Conservation (phyloP, 2,797 vertebrate genomes). For the Bradypodion ventrale region DNA sequence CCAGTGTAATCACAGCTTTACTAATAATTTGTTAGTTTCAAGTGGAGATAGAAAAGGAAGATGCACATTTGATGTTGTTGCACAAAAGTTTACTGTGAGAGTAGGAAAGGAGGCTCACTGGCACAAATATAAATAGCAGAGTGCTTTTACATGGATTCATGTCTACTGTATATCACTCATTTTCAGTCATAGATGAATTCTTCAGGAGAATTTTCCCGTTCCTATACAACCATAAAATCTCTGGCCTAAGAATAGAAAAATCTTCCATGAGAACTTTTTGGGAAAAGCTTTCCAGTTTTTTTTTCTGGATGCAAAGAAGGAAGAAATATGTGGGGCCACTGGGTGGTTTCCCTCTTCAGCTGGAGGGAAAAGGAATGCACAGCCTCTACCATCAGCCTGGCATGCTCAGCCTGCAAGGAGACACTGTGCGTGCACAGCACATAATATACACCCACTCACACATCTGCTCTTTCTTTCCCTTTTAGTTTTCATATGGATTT, state of each 20-base stretch:
- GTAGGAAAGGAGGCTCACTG: background rate
- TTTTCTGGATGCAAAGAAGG: background rate
- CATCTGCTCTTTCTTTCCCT: conserved; percentile 21
- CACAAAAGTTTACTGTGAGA: background rate
- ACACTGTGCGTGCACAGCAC: background rate
- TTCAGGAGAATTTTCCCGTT: background rate
- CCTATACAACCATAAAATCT: background rate
- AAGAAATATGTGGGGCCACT: background rate
- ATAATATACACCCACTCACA: conserved; percentile 4
- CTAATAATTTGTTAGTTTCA: background rate
- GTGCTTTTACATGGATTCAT: background rate
- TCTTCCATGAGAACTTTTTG: background rate
- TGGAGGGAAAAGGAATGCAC: background rate
- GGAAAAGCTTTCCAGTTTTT: background rate
- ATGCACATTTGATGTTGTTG: background rate
- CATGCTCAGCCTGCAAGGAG: conserved; percentile 4
- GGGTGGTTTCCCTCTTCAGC: background rate
- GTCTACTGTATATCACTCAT: background rate
- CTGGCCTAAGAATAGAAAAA: background rate
- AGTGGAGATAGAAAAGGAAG: background rate
- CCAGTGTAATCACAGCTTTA: no score
- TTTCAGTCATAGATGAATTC: background rate
- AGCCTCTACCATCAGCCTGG: background rate
- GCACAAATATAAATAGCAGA: background rate
- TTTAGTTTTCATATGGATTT: conserved; percentile 12